Evolutionary conservation across 2,797 vertebrate species (phyloP).

Genomic region (Buceros bicornis): DNA sequence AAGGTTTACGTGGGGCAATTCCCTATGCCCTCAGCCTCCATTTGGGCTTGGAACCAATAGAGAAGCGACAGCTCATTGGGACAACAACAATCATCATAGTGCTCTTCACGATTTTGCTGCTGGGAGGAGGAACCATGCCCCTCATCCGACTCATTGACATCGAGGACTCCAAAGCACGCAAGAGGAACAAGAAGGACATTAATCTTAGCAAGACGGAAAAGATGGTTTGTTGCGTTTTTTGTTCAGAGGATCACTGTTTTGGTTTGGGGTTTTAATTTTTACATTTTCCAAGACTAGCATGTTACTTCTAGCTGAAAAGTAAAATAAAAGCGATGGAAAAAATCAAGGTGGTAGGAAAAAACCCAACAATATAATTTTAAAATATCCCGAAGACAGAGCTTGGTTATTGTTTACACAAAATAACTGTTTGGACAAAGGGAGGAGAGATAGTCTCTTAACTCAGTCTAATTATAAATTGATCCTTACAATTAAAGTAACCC

Average conservation of each 20-base stretch:
- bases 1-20: slow-evolving; percentile 95
- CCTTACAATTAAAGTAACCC: slow-evolving; percentile 1
- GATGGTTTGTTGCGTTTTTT: slow-evolving; percentile 85
- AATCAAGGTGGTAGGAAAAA: not conserved
- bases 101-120: slow-evolving; percentile 93
- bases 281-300: not conserved
- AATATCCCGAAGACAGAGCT: not conserved
- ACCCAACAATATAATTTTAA: not conserved
- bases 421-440: not conserved
- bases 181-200: slow-evolving; percentile 92
- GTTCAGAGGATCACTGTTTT: not conserved
- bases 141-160: slow-evolving; percentile 96
- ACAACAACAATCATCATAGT: slow-evolving; percentile 98
- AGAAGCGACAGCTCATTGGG: slow-evolving; percentile 96
- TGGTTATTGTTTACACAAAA: not conserved
- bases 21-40: slow-evolving; percentile 97
- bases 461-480: not conserved
- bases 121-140: slow-evolving; percentile 96
- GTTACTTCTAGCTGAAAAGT: not conserved
- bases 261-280: not conserved
- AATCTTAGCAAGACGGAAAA: slow-evolving; percentile 99
- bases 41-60: slow-evolving; percentile 94
- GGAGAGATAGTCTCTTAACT: not conserved
- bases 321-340: not conserved
- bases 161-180: slow-evolving; percentile 89